phyloP scores from a whole-genome alignment of 2,888 invertebrate species.

The Protophormia terraenovae region DNA sequence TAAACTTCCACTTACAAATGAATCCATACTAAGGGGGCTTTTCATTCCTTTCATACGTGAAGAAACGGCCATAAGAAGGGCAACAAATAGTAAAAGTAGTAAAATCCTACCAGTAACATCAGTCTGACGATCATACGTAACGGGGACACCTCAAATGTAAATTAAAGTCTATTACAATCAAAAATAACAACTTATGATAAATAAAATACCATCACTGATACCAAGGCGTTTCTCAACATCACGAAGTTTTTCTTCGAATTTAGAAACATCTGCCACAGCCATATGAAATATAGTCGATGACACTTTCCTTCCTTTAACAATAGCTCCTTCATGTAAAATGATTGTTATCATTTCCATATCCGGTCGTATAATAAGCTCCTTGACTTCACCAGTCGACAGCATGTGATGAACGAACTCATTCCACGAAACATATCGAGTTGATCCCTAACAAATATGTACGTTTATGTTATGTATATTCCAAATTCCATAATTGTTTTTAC shows the following conservation, averaged over 20 bases:
- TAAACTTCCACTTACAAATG: conserved; percentile 86
- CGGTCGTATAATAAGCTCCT: conserved; percentile 92
- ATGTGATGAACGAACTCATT: conserved; percentile 98
- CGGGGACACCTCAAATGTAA: conserved; percentile 84
- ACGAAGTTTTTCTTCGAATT: conserved; percentile 94
- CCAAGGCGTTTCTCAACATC: conserved; percentile 91
- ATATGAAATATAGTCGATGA: conserved; percentile 89
- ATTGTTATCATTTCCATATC: conserved; percentile 93
- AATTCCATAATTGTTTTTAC: background rate
- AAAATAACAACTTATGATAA: background rate
- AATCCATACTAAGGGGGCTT: conserved; percentile 88
- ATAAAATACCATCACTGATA: conserved; percentile 85
- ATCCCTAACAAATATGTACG: conserved; percentile 69
- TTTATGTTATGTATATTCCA: no score
- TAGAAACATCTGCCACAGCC: conserved; percentile 91
- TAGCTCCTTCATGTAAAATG: conserved; percentile 91
- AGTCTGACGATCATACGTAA: conserved; percentile 91
- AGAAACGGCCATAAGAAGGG: conserved; percentile 86
- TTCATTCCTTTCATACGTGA: conserved; percentile 86
- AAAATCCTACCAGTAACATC: conserved; percentile 88
- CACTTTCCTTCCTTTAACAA: conserved; percentile 89
- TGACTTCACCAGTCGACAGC: conserved; percentile 96
- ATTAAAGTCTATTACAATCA: background rate
- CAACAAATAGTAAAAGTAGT: conserved; percentile 86
- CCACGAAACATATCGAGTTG: conserved; percentile 92